phyloP scores from a whole-genome alignment of 2,888 invertebrate species.

The Dicyrtoma fusca region DNA sequence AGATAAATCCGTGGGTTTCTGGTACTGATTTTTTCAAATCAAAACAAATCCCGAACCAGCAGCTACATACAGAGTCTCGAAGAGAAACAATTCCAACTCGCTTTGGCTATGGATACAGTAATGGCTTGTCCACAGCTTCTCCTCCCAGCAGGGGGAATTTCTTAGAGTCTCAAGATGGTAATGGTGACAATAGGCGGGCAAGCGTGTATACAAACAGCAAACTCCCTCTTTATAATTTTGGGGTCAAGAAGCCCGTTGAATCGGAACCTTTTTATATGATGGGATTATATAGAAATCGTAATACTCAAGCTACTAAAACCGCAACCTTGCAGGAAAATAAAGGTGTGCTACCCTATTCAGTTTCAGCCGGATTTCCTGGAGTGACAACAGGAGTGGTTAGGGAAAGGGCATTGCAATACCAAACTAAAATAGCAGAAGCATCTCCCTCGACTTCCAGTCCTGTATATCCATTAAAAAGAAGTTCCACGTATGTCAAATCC shows the following conservation, averaged over 20 bases:
- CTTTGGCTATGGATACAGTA: constrained; percentile 11
- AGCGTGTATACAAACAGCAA: background rate
- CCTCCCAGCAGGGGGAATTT: background rate
- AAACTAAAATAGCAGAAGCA: constrained; percentile 53
- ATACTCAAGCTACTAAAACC: background rate
- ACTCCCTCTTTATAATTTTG: constrained; percentile 17
- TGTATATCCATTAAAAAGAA: constrained; percentile 37
- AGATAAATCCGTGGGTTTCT: constrained; percentile 25
- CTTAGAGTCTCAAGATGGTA: background rate
- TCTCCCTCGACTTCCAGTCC: background rate
- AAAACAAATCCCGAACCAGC: background rate
- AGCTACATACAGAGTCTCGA: background rate
- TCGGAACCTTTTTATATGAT: constrained; percentile 49
- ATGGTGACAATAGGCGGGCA: background rate
- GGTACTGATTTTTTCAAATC: constrained; percentile 24
- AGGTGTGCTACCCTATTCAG: background rate
- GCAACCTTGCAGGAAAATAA: background rate
- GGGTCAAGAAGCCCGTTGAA: constrained; percentile 43
- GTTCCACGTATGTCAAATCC: constrained; percentile 45
- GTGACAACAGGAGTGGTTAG: constrained; percentile 61
- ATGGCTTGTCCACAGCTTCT: background rate
- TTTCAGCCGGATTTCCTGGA: constrained; percentile 40
- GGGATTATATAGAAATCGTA: constrained; percentile 27
- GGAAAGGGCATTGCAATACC: constrained; percentile 63
- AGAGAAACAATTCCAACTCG: constrained; percentile 28